A percentile compares a stretch with the other conserved stretches of the same genome.
Conservation (phyloP, 1,140 invertebrate genomes). For the Drosophila sp. region DNA sequence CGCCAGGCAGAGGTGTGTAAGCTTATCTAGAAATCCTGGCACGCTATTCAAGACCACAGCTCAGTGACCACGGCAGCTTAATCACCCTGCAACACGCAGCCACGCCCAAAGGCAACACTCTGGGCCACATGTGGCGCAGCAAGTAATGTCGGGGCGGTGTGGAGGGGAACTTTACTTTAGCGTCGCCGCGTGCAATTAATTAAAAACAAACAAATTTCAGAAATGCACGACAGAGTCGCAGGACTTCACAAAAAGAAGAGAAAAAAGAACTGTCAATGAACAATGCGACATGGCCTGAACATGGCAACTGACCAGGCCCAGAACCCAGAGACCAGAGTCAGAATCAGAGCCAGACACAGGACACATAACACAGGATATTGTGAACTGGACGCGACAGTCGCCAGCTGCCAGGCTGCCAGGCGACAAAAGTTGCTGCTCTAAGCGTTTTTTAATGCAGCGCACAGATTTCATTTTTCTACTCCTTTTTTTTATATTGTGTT, state of each 20-base stretch:
- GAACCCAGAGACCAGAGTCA: conserved; percentile 4
- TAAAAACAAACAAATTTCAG: conserved; percentile 84
- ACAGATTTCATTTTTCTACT: conserved; percentile 55
- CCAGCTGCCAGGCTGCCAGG: conserved; percentile 64
- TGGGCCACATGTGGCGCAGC: conserved; percentile 45
- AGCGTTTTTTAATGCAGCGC: conserved; percentile 82
- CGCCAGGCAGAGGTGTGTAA: not conserved
- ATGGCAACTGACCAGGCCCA: conserved; percentile 3
- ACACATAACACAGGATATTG: conserved; percentile 12
- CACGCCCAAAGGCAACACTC: conserved; percentile 24
- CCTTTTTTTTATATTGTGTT: not conserved
- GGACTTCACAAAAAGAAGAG: not conserved
- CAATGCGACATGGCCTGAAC: conserved; percentile 50
- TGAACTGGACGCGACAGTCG: conserved; percentile 39
- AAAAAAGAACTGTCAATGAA: conserved; percentile 74
- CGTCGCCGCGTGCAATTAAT: conserved; percentile 83
- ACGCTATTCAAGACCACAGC: conserved; percentile 60
- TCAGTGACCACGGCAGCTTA: conserved; percentile 57
- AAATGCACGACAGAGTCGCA: conserved; percentile 69
- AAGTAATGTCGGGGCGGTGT: not conserved
- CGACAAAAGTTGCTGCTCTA: conserved; percentile 75
- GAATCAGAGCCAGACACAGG: conserved; percentile 19
- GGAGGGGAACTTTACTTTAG: conserved; percentile 26
- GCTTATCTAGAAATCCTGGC: conserved; percentile 71
- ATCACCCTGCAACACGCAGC: conserved; percentile 73